Base-by-base conservation (phyloP, 2,888 invertebrate species). In the Chesias legatella region DNA sequence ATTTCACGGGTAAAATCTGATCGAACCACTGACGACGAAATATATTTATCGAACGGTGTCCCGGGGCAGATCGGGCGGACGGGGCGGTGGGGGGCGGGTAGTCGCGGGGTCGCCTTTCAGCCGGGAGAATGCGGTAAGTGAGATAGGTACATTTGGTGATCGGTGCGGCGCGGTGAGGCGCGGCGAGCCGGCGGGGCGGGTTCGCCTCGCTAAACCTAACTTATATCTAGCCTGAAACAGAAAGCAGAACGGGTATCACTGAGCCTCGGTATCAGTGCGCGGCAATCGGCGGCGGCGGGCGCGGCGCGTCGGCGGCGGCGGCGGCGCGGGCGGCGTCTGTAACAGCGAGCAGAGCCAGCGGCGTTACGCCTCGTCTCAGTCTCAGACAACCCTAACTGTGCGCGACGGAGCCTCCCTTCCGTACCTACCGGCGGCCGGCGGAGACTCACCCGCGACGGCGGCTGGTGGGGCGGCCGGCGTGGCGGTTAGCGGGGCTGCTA, bases 181-280 rank as follows among this genome's bases (percentile, higher is more conserved):
- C 57, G 51, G 60, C 54, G 63, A 30, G 64, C 58, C 48, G 64
- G 62, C 53, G 64, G 58, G 58, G 29, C 63, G 59, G 64, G 32
- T 1, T 6, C 23, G 34, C 20, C 36, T 9, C 42, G 37, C 39
- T 67, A 60, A 74, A 83, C 82, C 83, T 83, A 84, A 84, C 83
- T 83, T 84, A 85, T 77, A 82, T 79, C 82, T 84, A 84, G 81
- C 55, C 84, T 85, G 84, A 75, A 85, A 85, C 84, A 85, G 84
- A 85, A 85, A 85, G 84, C 84, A 85, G 82, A 85, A 79, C 75
- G 72, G 73, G 69, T 76, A 83, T 84, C 80, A 84, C 83, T 83
- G 74, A 75, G 77, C 13, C 13, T 17, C 66, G 58, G 51, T 50
- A 94, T 4, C 65, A 71, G 38, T 67, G 65, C 44, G 71, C 70